These are phyloP conservation scores for Barypeithes pellucidus DNA, from an alignment of 2,888 invertebrate genomes.

Conservation along the genomic window DNA sequence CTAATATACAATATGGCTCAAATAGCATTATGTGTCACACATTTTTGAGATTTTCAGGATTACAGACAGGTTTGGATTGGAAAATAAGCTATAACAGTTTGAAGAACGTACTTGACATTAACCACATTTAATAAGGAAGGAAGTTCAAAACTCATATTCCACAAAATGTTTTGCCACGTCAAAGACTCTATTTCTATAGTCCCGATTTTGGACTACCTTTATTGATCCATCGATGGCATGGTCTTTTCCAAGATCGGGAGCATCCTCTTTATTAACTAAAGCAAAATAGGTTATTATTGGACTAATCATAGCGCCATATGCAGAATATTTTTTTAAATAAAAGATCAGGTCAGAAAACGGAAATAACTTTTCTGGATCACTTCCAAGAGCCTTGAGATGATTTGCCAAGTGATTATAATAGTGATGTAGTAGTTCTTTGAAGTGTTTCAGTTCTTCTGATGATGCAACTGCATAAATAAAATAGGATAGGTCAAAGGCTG, in stretches of 20 bases:
- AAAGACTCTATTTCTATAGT: conserved; percentile 37
- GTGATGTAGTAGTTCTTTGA: conserved; percentile 58
- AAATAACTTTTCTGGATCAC: conserved; percentile 61
- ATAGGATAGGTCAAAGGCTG: conserved; percentile 62
- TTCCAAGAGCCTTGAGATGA: conserved; percentile 58
- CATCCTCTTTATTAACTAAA: conserved; percentile 42
- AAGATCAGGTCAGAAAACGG: conserved; percentile 58
- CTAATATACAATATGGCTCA: too few relatives aligned
- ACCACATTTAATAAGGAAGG: too few relatives aligned
- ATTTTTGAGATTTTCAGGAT: too few relatives aligned
- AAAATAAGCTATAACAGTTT: too few relatives aligned
- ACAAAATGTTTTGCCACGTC: conserved; percentile 48
- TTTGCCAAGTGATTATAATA: conserved; percentile 62
- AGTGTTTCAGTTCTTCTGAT: conserved; percentile 58
- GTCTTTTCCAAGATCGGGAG: conserved; percentile 38
- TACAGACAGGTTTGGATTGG: too few relatives aligned
- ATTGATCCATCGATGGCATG: conserved; percentile 29
- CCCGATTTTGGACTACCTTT: conserved; percentile 22
- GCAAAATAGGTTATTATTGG: conserved; percentile 39
- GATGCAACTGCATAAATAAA: conserved; percentile 61
- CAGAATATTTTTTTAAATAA: conserved; percentile 62
- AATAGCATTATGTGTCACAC: too few relatives aligned
- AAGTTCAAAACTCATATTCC: conserved; percentile 43
- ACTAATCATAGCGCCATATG: conserved; percentile 45
- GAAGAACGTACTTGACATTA: too few relatives aligned